Base-by-base conservation (phyloP, 1,140 invertebrate genomes). In the Agrilus planipennis region DNA sequence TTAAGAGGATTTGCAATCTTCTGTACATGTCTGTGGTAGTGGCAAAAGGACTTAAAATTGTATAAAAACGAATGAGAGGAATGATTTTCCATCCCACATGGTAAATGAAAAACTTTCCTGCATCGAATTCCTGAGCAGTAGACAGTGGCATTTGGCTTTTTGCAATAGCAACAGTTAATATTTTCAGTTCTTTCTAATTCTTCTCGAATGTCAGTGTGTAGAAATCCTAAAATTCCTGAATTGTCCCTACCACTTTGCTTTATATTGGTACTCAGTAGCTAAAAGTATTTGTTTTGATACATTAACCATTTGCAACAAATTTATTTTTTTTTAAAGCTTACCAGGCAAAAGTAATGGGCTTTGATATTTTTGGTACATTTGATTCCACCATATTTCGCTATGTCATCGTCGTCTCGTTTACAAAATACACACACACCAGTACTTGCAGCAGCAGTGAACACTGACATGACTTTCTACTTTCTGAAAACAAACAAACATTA, bases 181-280 rank as follows among this genome's bases (percentile, higher is more conserved):
- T 15, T n/a, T 25, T 37, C 4, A 3, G 20, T 4, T 6, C 10
- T 65, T 37, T 61, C 58, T 4, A 71, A 44, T 54, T 79, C 76
- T 22, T 65, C 67, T 12, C 63, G 35, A 10, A 81, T 76, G 50
- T 81, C 76, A 3, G 53, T 40, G 17, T 65, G 62, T 2, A 78
- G 42, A 53, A 81, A 81, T 2, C 77, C 78, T 43, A 72, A 61
- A 10, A 79, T 63, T 0, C 78, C 77, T 42, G 76, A 64, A 23
- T 68, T 53, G 44, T 74, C 69, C 28, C 61, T 60, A 1, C 75
- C 76, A 45, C 69, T 69, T 55, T 80, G 77, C 23, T 61, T 50
- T n/a, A 79, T 50, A 9, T 67, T 70, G 50, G 69, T 71, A 0
- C 76, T 69, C 41, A 79, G 63, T 2, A 79, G 53, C n/a, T n/a